A percentile compares a stretch with the other conserved stretches of the same genome.
These are phyloP conservation scores for Thecocarcelia acutangulata DNA, from an alignment of 2,888 invertebrate species.

Conservation along the genomic window DNA sequence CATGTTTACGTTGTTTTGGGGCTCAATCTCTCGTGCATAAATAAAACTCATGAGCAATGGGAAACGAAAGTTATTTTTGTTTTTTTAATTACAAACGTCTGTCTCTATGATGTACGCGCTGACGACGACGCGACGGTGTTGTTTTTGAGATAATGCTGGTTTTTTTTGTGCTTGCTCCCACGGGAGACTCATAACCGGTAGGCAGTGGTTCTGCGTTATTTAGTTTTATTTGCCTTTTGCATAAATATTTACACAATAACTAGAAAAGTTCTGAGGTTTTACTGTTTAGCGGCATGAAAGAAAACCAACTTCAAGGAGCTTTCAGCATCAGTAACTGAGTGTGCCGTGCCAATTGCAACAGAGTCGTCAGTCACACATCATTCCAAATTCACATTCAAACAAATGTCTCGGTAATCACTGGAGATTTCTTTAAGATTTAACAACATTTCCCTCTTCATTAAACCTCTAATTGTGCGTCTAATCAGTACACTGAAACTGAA, in stretches of 20 bases:
- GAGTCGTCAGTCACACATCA: slow-evolving; percentile 7
- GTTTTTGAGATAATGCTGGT: slow-evolving; percentile 16
- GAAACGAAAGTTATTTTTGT: not conserved
- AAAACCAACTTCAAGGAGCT: slow-evolving; percentile 23
- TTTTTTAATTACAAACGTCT: not conserved
- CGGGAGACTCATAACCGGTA: slow-evolving; percentile 38
- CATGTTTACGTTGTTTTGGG: not conserved
- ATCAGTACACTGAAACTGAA: slow-evolving; percentile 67
- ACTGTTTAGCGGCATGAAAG: slow-evolving; percentile 30
- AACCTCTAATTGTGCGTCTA: slow-evolving; percentile 72
- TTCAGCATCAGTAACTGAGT: slow-evolving; percentile 34
- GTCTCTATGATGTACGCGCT: not conserved
- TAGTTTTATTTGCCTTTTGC: slow-evolving; percentile 56
- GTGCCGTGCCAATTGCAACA: slow-evolving; percentile 1
- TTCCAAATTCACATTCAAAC: slow-evolving; percentile 19
- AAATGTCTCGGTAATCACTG: slow-evolving; percentile 39
- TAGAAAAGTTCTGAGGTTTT: slow-evolving; percentile 46
- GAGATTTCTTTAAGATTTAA: slow-evolving; percentile 56
- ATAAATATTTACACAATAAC: slow-evolving; percentile 66
- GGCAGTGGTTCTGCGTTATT: slow-evolving; percentile 12
- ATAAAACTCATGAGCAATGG: slow-evolving; percentile 43
- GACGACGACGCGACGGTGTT: not conserved
- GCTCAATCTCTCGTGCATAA: slow-evolving; percentile 14
- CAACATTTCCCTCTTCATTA: slow-evolving; percentile 67
- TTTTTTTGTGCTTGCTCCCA: slow-evolving; percentile 45